Evolutionary conservation across 2,797 vertebrate species (phyloP).

Genomic region (Lateolabrax maculatus): DNA sequence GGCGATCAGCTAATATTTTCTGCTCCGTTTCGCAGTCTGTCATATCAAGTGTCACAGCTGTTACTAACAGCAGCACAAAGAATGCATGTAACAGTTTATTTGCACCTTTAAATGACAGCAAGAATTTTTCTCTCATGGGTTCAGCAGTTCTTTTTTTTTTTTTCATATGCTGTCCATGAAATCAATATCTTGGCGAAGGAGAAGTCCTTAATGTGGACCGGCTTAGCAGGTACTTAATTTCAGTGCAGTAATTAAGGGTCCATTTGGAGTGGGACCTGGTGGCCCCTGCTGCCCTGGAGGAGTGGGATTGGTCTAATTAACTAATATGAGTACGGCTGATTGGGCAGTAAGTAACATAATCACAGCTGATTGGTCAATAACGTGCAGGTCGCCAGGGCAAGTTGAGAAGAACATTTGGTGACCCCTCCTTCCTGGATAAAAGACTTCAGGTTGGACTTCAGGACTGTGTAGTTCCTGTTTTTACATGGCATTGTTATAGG

Average conservation of each 20-base stretch:
- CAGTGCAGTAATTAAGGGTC: conserved; percentile 85
- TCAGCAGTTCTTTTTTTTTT: conserved; percentile 59
- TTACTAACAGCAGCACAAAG: conserved; percentile 74
- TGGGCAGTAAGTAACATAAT: conserved; percentile 78
- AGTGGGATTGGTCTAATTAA: conserved; percentile 82
- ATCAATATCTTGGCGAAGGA: conserved; percentile 79
- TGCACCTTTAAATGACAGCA: conserved; percentile 61
- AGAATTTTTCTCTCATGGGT: conserved; percentile 42
- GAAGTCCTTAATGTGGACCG: conserved; percentile 70
- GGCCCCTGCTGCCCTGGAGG: conserved; percentile 79
- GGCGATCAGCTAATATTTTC: conserved; percentile 71
- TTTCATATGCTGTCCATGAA: conserved; percentile 74
- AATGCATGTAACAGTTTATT: conserved; percentile 58
- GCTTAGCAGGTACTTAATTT: conserved; percentile 84
- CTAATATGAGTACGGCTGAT: conserved; percentile 77
- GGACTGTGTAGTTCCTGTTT: background rate
- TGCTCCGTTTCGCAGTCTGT: conserved; percentile 78
- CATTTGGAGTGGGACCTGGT: conserved; percentile 82
- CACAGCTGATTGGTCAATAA: conserved; percentile 85
- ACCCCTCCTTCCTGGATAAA: conserved; percentile 34
- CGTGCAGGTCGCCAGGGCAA: conserved; percentile 64
- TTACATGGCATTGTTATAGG: background rate
- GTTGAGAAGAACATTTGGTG: conserved; percentile 51
- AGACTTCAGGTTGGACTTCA: conserved; percentile 18
- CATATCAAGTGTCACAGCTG: conserved; percentile 69